Base-by-base conservation (phyloP, 2,113 vertebrate genomes). In the Stegostoma tigrinum region DNA sequence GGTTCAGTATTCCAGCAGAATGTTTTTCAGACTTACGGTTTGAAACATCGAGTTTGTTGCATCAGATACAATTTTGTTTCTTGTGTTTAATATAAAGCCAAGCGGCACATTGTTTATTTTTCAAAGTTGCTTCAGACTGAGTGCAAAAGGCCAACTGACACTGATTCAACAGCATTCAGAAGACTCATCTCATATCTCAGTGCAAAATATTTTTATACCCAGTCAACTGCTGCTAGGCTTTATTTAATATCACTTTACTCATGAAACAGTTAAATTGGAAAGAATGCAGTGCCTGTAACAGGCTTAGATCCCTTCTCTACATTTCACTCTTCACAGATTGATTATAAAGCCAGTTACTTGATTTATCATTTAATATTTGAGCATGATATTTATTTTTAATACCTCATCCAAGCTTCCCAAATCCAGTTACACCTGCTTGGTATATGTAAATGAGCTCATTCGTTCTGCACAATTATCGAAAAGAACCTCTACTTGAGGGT, bases 191-290 rank as follows among this genome's bases (percentile, higher is more conserved):
- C 42, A n/a, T 38, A 83, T 83, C n/a, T 21, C 38, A 83, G 80
- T 83, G 80, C 80, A 83, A 83, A 83, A 83, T 83, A 83, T 83
- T 83, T 83, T 38, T 42, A 83, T 83, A 45, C 45, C 38, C 80
- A 83, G 38, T 42, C 17, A 14, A 42, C 80, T 8, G 80, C 80
- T 83, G 80, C 38, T 38, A 83, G n/a, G 45, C 17, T 83, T 83
- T 83, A 83, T 83, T 83, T 83, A 45, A 83, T 83, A 83, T 17
- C 19, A 45, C 21, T 42, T 83, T 23, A 83, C 21, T 42, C 38
- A 23, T 83, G 80, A 38, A 83, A 72, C 0, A 0, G 70, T 72
- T 30, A 42, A 42, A 42, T 83, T 83, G 38, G n/a, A 83, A 38
- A n/a, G 80, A 83, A 5, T 83, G 38, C 80, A 42, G 45, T 83